Evolutionary conservation across 1,140 invertebrate genomes (phyloP).

Genomic region (Wasmannia auropunctata): DNA sequence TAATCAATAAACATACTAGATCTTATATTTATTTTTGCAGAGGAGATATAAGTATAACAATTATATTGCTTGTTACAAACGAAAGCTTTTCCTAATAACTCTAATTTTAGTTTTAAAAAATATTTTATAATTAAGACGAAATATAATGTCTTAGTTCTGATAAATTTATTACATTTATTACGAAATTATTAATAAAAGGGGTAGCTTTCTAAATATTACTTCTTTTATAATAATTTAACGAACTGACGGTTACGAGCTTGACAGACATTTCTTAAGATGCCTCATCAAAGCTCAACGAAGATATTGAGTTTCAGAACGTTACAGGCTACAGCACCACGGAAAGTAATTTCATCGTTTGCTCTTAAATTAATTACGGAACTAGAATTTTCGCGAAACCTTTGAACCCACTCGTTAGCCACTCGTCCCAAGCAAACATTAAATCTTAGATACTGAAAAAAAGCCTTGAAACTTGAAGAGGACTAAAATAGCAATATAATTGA

Average conservation of each 20-base stretch:
- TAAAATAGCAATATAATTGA: not conserved
- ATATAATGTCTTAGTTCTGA: not conserved
- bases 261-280: slow-evolving; percentile 50
- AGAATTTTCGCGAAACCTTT: slow-evolving; percentile 56
- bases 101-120: not conserved
- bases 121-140: not conserved
- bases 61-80: not conserved
- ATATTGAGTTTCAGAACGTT: slow-evolving; percentile 50
- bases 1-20: not conserved
- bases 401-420: slow-evolving; percentile 48
- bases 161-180: slow-evolving; percentile 8
- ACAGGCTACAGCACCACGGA: slow-evolving; percentile 22
- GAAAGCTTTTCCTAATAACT: not conserved
- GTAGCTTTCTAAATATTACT: slow-evolving; percentile 19
- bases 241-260: slow-evolving; percentile 32
- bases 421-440: slow-evolving; percentile 19
- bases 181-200: slow-evolving; percentile 1
- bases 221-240: slow-evolving; percentile 44
- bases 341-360: slow-evolving; percentile 59
- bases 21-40: not conserved
- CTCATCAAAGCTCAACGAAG: slow-evolving; percentile 51
- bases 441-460: slow-evolving; percentile 18
- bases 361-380: slow-evolving; percentile 58
- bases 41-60: not conserved
- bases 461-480: not conserved